phyloP scores from a whole-genome alignment of 2,888 invertebrate genomes.

The Cosmia trapezina region DNA sequence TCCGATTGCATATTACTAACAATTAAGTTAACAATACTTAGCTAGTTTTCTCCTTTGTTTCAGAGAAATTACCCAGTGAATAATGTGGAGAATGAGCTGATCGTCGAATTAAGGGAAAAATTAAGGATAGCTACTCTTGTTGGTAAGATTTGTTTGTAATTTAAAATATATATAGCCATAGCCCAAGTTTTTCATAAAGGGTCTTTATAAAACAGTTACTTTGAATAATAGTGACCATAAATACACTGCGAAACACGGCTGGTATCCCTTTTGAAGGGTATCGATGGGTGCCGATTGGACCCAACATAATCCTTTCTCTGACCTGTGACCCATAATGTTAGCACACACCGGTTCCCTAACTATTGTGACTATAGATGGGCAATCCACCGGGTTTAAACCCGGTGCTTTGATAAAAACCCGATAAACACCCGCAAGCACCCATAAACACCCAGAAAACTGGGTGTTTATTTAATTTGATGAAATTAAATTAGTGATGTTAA shows the following conservation, averaged over 20 bases:
- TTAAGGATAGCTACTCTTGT: slow-evolving; percentile 73
- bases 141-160: slow-evolving; percentile 65
- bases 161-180: background rate
- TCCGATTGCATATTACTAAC: too few relatives aligned
- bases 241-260: background rate
- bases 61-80: slow-evolving; percentile 80
- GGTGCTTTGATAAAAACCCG: too few relatives aligned
- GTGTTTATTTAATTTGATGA: too few relatives aligned
- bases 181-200: background rate
- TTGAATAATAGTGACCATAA: background rate
- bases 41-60: slow-evolving; percentile 38
- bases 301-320: background rate
- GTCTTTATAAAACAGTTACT: background rate
- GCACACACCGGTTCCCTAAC: too few relatives aligned
- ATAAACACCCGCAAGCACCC: too few relatives aligned
- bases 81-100: slow-evolving; percentile 57
- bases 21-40: background rate
- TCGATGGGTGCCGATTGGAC: background rate
- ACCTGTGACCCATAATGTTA: background rate
- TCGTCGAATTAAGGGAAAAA: slow-evolving; percentile 75
- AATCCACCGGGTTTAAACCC: too few relatives aligned
- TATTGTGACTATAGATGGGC: too few relatives aligned
- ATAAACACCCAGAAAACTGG: too few relatives aligned
- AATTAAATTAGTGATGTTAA: too few relatives aligned
- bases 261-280: background rate